Conservation (phyloP, 2,113 vertebrate genomes). For the Syngnathus typhle region DNA sequence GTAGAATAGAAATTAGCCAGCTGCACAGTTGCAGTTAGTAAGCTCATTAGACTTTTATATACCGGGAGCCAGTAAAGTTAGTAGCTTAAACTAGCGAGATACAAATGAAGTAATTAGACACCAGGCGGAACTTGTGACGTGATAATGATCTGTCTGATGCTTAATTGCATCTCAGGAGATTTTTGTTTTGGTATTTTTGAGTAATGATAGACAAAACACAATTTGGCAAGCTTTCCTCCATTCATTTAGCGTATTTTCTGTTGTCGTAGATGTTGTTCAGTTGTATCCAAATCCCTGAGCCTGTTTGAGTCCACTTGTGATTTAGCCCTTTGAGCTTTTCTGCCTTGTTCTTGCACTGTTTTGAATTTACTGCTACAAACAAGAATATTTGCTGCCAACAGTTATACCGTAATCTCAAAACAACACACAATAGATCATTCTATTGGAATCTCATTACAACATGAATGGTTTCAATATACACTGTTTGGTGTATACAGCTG, state of each 20-base stretch:
- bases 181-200: background rate
- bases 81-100: background rate
- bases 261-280: background rate
- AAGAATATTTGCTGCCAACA: background rate
- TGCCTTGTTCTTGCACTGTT: background rate
- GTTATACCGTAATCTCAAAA: background rate
- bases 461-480: conserved; percentile 1
- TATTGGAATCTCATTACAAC: background rate
- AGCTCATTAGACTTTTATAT: conserved; percentile 1
- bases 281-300: background rate
- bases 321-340: background rate
- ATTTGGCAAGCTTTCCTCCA: background rate
- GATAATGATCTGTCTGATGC: background rate
- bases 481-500: conserved; percentile 11
- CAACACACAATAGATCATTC: conserved; percentile 5
- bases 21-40: background rate
- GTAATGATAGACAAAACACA: background rate
- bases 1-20: no score
- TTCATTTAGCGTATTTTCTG: background rate
- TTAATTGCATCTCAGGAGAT: background rate
- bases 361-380: conserved; percentile 8
- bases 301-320: background rate
- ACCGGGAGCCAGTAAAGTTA: background rate
- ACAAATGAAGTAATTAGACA: conserved; percentile 4
- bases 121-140: background rate